These are phyloP conservation scores for Nebria salina DNA, from an alignment of 2,888 invertebrate genomes.

Conservation along the genomic window DNA sequence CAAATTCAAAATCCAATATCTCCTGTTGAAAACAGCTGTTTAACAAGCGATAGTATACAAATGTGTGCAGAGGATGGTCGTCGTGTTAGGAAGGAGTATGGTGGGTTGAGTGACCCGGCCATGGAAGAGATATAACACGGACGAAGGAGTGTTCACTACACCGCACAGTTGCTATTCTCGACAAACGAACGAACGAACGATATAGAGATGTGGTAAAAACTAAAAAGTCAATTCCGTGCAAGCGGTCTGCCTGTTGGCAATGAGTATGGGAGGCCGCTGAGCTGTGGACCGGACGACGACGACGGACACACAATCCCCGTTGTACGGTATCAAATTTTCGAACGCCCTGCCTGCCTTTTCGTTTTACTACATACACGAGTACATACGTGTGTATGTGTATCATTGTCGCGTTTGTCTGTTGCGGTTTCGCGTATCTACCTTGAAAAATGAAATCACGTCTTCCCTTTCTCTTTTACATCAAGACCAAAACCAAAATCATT, in stretches of 20 bases:
- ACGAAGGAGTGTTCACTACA: background rate
- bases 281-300: too few relatives aligned
- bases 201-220: background rate
- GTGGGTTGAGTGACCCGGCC: background rate
- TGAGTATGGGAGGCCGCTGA: too few relatives aligned
- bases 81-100: background rate
- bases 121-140: background rate
- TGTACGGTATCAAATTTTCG: background rate
- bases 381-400: background rate
- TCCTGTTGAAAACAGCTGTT: background rate
- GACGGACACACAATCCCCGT: background rate
- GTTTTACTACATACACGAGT: background rate
- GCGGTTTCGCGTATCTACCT: slow-evolving; percentile 10
- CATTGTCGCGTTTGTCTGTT: background rate
- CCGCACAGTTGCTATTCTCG: background rate
- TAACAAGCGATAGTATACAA: background rate
- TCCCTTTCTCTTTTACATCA: slow-evolving; percentile 17
- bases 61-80: background rate
- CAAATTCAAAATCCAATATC: background rate
- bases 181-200: background rate
- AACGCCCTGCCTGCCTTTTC: background rate
- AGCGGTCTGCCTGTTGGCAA: background rate
- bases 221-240: background rate
- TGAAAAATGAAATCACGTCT: slow-evolving; percentile 17
- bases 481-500: too few relatives aligned